Base-by-base conservation (phyloP, 1,140 invertebrate genomes). In the Trissolcus basalis region DNA sequence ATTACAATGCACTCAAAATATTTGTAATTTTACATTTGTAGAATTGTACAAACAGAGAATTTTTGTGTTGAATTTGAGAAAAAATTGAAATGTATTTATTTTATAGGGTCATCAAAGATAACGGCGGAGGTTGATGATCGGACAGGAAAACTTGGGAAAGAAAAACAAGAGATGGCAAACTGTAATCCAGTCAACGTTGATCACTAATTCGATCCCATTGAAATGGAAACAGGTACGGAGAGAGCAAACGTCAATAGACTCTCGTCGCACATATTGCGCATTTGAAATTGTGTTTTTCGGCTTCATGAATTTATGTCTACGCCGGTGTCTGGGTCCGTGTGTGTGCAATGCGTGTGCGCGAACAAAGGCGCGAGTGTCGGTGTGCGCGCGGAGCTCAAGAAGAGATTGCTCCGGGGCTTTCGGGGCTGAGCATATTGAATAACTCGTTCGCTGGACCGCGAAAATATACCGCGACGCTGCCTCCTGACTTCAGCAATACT, bases 391-490 rank as follows among this genome's bases (percentile, higher is more conserved):
- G 1, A 27, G 44, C 54, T 61, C 49, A 49, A 51, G 50, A 65
- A 82, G 80, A 88, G 81, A 88, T 87, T 83, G 86, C 87, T 84
- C 82, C 83, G 80, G 83, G 86, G 86, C 84, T 84, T 84, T 86
- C 79, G 83, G 85, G 84, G 82, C 82, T 84, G 82, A 83, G 85
- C 84, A 87, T 87, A 88, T 89, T 88, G 86, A 89, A 89, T 88
- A 88, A 89, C 87, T 86, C 85, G 86, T 83, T 87, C 86, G 86
- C 86, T 87, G 86, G 86, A 88, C 87, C 86, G 86, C 86, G 86
- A 88, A 89, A 89, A 89, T 89, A 86, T 88, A 88, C 85, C 72
- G 63, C 71, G 77, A 77, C 54, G 77, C 72, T 76, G 63, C 53
- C 72, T 71, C 72, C 58, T 59, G 70, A 71, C 76, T 73, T 63